Evolutionary conservation across 2,888 invertebrate genomes (phyloP).

Genomic region (Raillietiella orientalis): DNA sequence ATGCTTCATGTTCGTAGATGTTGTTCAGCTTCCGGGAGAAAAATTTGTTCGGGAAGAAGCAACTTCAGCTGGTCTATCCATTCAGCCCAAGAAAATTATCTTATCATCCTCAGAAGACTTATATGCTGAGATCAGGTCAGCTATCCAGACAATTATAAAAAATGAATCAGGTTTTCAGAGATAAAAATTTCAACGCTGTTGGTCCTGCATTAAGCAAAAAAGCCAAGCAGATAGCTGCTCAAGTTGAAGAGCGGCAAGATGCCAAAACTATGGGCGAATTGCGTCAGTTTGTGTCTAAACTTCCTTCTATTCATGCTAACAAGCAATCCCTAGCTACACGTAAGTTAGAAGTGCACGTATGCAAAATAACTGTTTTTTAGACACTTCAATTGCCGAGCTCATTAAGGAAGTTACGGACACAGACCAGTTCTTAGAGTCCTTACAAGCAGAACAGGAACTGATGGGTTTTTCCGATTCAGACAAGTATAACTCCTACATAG

Average conservation of each 20-base stretch:
- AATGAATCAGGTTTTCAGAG: too few species aligned
- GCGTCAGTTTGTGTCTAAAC: conserved; percentile 58
- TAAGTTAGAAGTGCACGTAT: conserved; percentile 10
- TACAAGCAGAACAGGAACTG: conserved; percentile 68
- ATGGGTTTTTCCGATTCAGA: conserved; percentile 71
- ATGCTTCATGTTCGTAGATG: conserved; percentile 16
- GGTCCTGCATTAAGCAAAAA: conserved; percentile 52
- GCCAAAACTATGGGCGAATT: conserved; percentile 80
- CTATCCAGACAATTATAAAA: too few species aligned
- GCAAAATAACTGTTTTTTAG: conserved; percentile 14
- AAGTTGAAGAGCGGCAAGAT: conserved; percentile 43
- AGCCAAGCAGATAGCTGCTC: conserved; percentile 50
- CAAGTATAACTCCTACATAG: conserved; percentile 54
- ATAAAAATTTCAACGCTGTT: conserved; percentile 71
- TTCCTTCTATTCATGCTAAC: conserved; percentile 54
- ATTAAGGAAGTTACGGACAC: conserved; percentile 52
- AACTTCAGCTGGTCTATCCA: conserved; percentile 16
- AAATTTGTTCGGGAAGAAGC: conserved; percentile 39
- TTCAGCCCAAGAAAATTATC: conserved; percentile 36
- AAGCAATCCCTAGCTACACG: conserved; percentile 46
- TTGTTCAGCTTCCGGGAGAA: conserved; percentile 50
- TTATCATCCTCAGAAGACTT: conserved; percentile 66
- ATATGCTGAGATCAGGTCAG: conserved; percentile 35
- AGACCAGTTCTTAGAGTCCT: conserved; percentile 37
- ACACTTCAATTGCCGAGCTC: conserved; percentile 74